Base-by-base conservation (phyloP, 2,113 vertebrate genomes). In the Onychostoma macrolepis region DNA sequence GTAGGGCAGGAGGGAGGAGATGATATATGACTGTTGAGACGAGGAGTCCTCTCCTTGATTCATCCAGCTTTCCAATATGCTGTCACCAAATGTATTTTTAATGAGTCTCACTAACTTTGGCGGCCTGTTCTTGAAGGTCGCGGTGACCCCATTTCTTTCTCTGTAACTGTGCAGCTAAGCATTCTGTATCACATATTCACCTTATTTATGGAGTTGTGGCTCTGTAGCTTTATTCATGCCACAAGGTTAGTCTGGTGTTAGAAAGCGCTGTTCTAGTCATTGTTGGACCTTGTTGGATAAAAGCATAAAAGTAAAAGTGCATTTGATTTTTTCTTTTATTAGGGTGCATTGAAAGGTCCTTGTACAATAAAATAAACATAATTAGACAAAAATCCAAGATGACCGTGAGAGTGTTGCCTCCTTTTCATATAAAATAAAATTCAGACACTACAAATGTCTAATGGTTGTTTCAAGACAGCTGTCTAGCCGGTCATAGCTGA, bases 1-100 rank as follows among this genome's bases (percentile, higher is more conserved):
- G 45, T 45, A 33, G 13, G 33, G 12, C 30, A 13, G 45, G 50
- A 53, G 89, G 85, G 86, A 72, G 88, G 89, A 80, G 87, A 93
- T 95, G 93, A 95, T 94, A 89, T 92, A 94, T 89, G 93, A 94
- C 88, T 88, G 21, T 19, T 82, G 93, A 91, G 93, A 94, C 84
- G 71, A 45, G 84, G 84, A 90, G 79, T 89, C 82, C 90, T 65
- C 13, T 78, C 4, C 6, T 84, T 74, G 28, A 19, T 77, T 86
- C 30, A 63, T 50, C 45, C 50, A 17, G 4, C 36, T 36, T 19
- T n/a, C 48, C 15, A 50, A 61, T 63, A 61, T 61, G 90, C 91
- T 93, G 92, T 93, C 92, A 93, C 90, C 92, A 80, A 88, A 92
- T 94, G 91, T 90, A 91, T 94, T 93, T 94, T 95, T 95, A 94